phyloP scores from a whole-genome alignment of 2,113 vertebrate genomes.

The Corynorhinus townsendii region DNA sequence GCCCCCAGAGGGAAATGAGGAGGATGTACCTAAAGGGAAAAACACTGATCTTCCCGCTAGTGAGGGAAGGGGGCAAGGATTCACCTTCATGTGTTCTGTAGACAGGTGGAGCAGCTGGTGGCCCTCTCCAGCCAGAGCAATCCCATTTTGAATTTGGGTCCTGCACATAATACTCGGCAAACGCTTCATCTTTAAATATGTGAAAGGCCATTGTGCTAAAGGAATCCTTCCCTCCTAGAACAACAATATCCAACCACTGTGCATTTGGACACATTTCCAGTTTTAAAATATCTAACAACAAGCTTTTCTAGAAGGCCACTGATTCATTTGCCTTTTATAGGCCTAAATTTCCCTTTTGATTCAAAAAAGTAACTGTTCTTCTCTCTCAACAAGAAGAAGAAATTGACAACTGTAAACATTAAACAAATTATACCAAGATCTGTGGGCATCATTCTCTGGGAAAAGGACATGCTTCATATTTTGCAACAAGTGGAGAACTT shows the following conservation, averaged over 20 bases:
- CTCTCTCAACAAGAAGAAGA: conserved; percentile 19
- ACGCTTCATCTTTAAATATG: not conserved
- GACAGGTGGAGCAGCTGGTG: not conserved
- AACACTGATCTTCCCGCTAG: not conserved
- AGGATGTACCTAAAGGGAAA: conserved; percentile 12
- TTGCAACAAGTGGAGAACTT: conserved; percentile 46
- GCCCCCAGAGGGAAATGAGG: not conserved
- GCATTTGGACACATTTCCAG: not conserved
- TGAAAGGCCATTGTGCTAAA: not conserved
- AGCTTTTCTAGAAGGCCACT: conserved; percentile 1
- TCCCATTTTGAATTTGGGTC: not conserved
- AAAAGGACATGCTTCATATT: conserved; percentile 22
- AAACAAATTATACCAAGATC: conserved; percentile 48
- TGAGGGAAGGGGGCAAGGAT: not conserved
- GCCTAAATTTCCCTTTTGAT: not conserved
- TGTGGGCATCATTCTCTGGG: not conserved
- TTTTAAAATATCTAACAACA: not conserved
- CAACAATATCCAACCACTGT: not conserved
- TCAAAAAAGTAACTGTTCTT: conserved; percentile 26
- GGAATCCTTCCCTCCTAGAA: not conserved
- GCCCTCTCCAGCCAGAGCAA: not conserved
- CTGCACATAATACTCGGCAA: not conserved
- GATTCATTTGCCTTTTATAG: not conserved
- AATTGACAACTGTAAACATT: conserved; percentile 30
- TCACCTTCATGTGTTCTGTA: not conserved